Conservation (phyloP, 2,113 vertebrate genomes). For the Vanacampus margaritifer region DNA sequence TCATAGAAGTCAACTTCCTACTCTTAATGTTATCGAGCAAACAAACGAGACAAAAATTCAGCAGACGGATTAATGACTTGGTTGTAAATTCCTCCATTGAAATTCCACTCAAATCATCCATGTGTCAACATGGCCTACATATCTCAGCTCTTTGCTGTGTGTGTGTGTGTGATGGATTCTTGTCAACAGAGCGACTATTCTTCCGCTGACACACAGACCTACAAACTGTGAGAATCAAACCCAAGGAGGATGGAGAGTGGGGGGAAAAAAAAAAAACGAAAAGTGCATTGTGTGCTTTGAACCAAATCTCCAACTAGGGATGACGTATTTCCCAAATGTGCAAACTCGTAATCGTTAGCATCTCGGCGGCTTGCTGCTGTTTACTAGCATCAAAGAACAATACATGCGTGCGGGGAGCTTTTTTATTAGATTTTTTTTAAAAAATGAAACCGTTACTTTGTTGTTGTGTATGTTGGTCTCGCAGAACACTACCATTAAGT, state of each 20-base stretch:
- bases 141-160: constrained; percentile 17
- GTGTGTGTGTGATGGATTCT: constrained; percentile 27
- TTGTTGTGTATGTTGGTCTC: no score
- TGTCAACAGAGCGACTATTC: constrained; percentile 56
- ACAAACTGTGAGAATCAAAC: constrained; percentile 57
- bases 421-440: background rate
- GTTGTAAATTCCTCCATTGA: background rate
- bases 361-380: background rate
- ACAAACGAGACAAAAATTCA: background rate
- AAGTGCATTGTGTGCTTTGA: constrained; percentile 63
- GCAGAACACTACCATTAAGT: no score
- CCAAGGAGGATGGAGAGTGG: constrained; percentile 15
- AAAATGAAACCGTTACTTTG: no score
- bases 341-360: constrained; percentile 1
- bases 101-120: constrained; percentile 24
- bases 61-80: background rate
- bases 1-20: background rate
- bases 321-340: constrained; percentile 60
- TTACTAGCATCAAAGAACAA: constrained; percentile 7
- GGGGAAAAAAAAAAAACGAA: constrained; percentile 57
- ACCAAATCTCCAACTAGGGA: constrained; percentile 38
- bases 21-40: no score
- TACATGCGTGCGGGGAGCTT: background rate
- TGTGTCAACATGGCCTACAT: constrained; percentile 6
- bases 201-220: constrained; percentile 70